phyloP scores from a whole-genome alignment of 64 coral and sea anemone genomes.

The Stichodactyla mertensii region DNA sequence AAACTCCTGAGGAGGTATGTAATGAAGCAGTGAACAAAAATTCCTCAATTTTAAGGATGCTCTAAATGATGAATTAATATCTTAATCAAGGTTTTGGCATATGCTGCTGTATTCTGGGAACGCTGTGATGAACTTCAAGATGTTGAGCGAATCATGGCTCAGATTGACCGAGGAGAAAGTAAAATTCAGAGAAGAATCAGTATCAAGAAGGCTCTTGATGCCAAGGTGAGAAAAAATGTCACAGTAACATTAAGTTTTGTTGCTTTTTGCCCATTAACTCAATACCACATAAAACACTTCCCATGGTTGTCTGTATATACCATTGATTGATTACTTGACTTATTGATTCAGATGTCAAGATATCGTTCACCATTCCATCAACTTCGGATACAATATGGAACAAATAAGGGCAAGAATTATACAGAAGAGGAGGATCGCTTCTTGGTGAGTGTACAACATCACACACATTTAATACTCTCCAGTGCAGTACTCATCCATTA shows the following conservation, averaged over 20 bases:
- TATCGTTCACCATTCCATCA: slow-evolving; percentile 99
- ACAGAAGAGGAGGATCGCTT: slow-evolving; percentile 98
- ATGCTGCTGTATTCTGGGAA: slow-evolving; percentile 91
- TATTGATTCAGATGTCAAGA: slow-evolving; percentile 72
- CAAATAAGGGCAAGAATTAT: slow-evolving; percentile 99
- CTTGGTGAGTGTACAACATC: slow-evolving; percentile 41
- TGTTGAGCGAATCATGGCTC: slow-evolving; percentile 90
- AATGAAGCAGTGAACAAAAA: not conserved
- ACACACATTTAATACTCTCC: not conserved
- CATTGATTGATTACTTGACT: not conserved
- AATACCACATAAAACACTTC: no score
- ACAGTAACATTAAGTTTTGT: no score
- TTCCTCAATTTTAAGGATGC: not conserved
- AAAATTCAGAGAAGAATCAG: slow-evolving; percentile 97
- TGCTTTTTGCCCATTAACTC: no score
- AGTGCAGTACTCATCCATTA: not conserved
- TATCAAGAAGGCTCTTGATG: slow-evolving; percentile 96
- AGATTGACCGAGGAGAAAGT: slow-evolving; percentile 91
- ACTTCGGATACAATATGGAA: slow-evolving; percentile 94
- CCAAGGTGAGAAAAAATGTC: slow-evolving; percentile 58
- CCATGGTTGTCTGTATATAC: no score
- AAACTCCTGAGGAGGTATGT: slow-evolving; percentile 83
- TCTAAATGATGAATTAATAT: not conserved
- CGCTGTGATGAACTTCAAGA: slow-evolving; percentile 93
- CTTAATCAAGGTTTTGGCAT: slow-evolving; percentile 40